Base-by-base conservation (phyloP, 2,797 vertebrate species). In the Chelonia mydas region DNA sequence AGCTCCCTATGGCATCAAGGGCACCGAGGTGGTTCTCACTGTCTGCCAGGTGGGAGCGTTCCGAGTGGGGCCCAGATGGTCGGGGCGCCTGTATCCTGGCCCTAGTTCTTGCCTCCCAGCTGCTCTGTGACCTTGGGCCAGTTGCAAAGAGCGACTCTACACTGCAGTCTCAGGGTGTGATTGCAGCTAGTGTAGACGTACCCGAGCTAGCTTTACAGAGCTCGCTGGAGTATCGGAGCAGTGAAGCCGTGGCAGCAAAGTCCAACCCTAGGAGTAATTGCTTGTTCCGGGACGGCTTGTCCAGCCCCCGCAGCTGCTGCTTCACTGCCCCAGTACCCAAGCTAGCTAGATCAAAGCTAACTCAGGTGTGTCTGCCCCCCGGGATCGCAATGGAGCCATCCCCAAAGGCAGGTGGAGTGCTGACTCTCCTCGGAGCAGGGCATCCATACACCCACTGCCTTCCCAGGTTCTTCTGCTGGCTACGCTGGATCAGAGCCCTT, bases 291-390 rank as follows among this genome's bases (percentile, higher is more conserved):
- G 31, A 17, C 3, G 31, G 13, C 31, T 65, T 65, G 31, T 33
- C 15, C 59, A 65, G 31, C 31, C n/a, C n/a, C 7, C 9, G 1
- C 17, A 2, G n/a, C 61, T 68, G 17, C 16, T 2, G 0, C 5
- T n/a, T 68, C 17, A 7, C 61, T 68, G 9, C 65, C 37, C 33
- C 16, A 10, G 33, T 37, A 5, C 33, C 12, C 4, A 5, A 5
- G 17, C 31, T n/a, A 61, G 31, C 59, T 33, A 16, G 59, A 28
- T 17, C 57, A 31, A 13, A 13, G 28, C 31, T 33, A 31, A 28
- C 31, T 61, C 28, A 33, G 28, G 31, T 31, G 28, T 15, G 15
- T 17, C 59, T n/a, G 54, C 6, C 31, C 31, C 31, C 31, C 15
- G 7, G 13, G 59, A 37, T 19, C 7, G 8, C 17, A 21, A 33